Evolutionary conservation across 37 sponge, comb jelly and placozoan genomes (phyloP).

Genomic region (Cladorhizidae sp.): DNA sequence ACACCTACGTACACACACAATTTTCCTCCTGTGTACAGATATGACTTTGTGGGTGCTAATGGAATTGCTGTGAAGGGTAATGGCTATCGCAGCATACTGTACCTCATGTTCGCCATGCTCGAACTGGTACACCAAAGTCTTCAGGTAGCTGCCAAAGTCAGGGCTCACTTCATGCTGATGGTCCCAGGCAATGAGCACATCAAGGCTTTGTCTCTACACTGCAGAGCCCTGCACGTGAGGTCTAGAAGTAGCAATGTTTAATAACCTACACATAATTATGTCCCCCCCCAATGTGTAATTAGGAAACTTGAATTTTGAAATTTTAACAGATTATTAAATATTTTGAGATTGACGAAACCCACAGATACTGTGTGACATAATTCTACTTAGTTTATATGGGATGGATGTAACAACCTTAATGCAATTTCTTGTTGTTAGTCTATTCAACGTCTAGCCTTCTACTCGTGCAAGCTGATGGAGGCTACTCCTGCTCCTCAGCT

Average conservation of each 20-base stretch:
- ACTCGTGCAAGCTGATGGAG: constrained; percentile 32
- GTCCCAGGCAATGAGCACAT: constrained; percentile 18
- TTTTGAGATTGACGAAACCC: neutral
- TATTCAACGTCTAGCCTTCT: neutral
- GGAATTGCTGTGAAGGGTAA: constrained; percentile 76
- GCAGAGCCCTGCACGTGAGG: constrained; percentile 52
- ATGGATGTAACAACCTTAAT: too few relatives aligned
- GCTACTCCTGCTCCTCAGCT: constrained; percentile 17
- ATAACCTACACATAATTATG: too few relatives aligned
- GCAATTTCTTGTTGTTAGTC: too few relatives aligned
- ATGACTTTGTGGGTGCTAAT: constrained; percentile 73
- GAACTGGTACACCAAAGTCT: constrained; percentile 26
- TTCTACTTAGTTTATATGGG: neutral
- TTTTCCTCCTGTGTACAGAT: neutral
- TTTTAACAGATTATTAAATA: too few relatives aligned
- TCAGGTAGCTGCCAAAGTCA: constrained; percentile 38
- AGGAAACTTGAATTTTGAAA: too few relatives aligned
- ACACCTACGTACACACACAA: too few relatives aligned
- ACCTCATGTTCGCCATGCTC: constrained; percentile 31
- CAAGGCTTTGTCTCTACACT: constrained; percentile 22
- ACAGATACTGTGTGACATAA: neutral
- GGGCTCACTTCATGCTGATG: constrained; percentile 20
- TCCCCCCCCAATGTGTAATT: too few relatives aligned
- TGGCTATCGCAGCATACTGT: constrained; percentile 76
- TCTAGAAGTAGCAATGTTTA: too few relatives aligned